These are phyloP conservation scores for Lepidocyrtoides sp. DNA, from an alignment of 2,888 invertebrate genomes.

Conservation along the genomic window DNA sequence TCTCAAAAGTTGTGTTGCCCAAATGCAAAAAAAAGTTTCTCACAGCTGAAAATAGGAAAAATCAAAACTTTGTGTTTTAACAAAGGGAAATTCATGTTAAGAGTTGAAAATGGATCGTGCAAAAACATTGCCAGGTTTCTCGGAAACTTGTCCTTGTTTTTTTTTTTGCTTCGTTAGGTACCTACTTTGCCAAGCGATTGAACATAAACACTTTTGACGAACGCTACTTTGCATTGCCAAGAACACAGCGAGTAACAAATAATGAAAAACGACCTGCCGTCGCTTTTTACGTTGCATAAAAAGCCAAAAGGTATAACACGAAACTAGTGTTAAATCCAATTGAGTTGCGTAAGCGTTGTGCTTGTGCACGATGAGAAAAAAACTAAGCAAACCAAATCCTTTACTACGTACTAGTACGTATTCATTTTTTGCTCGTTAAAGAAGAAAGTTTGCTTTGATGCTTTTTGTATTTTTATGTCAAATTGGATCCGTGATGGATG, in stretches of 20 bases:
- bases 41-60: slow-evolving; percentile 33
- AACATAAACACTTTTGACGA: neutral
- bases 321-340: slow-evolving; percentile 16
- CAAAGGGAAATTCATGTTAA: slow-evolving; percentile 3
- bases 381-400: neutral
- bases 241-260: slow-evolving; percentile 31
- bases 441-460: slow-evolving; percentile 37
- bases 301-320: neutral
- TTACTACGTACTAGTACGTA: slow-evolving; percentile 1
- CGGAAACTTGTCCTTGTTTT: neutral
- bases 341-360: neutral
- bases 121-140: neutral
- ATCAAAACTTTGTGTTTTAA: slow-evolving; percentile 22
- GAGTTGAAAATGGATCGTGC: neutral
- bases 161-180: neutral
- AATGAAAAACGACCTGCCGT: slow-evolving; percentile 22
- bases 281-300: slow-evolving; percentile 28
- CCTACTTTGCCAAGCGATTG: neutral
- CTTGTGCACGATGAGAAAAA: neutral
- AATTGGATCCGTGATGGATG: slow-evolving; percentile 64
- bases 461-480: slow-evolving; percentile 48
- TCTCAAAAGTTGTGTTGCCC: neutral
- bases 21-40: slow-evolving; percentile 19
- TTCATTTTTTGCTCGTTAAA: slow-evolving; percentile 68
- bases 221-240: neutral